These are phyloP conservation scores for Dicentrarchus labrax DNA, from an alignment of 2,113 vertebrate genomes.

Conservation along the genomic window DNA sequence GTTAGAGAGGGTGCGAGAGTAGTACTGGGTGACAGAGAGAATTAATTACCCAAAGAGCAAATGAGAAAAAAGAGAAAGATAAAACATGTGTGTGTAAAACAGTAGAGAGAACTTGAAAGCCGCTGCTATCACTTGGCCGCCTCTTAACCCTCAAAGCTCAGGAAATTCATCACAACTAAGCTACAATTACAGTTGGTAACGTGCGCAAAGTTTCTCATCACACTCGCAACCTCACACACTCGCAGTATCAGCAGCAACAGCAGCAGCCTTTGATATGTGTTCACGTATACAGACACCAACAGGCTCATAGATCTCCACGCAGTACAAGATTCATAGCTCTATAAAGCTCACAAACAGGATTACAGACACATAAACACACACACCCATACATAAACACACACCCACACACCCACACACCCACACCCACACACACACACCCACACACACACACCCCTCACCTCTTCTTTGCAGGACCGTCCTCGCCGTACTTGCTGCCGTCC, in stretches of 20 bases:
- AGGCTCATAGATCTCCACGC: not conserved
- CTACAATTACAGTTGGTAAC: not conserved
- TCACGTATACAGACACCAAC: not conserved
- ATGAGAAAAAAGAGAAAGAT: slow-evolving; percentile 14
- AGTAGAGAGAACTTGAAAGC: slow-evolving; percentile 14
- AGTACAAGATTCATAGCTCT: not conserved
- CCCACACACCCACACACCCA: not conserved
- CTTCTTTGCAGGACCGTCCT: slow-evolving; percentile 96
- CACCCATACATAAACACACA: no score
- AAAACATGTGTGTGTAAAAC: slow-evolving; percentile 13
- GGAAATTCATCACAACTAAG: slow-evolving; percentile 10
- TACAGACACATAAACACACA: not conserved
- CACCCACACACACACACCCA: slow-evolving; percentile 8
- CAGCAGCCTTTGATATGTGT: not conserved
- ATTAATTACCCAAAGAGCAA: slow-evolving; percentile 12
- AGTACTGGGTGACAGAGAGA: not conserved
- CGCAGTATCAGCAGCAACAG: slow-evolving; percentile 7
- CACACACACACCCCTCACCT: slow-evolving; percentile 84
- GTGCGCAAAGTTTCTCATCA: slow-evolving; percentile 1
- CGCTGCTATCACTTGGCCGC: not conserved
- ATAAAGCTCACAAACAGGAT: slow-evolving; percentile 30
- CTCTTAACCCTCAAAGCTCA: slow-evolving; percentile 5
- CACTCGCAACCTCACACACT: not conserved
- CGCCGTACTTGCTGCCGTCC: slow-evolving; percentile 91
- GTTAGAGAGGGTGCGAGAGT: not conserved